A percentile compares a stretch with the other conserved stretches of the same genome.
These are phyloP conservation scores for Oscheius sp. DNA, from an alignment of 2,888 invertebrate genomes.

Conservation along the genomic window DNA sequence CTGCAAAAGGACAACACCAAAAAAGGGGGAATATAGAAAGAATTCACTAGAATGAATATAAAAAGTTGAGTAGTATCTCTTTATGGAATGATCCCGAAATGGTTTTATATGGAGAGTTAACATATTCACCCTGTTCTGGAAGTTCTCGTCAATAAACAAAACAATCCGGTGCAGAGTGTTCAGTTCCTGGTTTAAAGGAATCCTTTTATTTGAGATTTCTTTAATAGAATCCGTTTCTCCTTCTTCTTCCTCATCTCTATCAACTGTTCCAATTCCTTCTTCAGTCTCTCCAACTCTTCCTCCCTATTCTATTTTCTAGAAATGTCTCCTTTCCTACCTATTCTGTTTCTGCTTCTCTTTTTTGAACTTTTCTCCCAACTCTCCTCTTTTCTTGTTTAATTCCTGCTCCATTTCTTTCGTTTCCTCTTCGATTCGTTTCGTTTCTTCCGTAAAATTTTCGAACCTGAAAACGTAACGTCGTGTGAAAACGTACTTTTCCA, in stretches of 20 bases:
- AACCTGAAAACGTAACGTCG: neutral
- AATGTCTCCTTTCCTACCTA: neutral
- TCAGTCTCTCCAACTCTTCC: neutral
- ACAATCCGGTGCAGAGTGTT: too few relatives aligned
- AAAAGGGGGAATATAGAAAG: too few relatives aligned
- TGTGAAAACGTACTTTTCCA: neutral
- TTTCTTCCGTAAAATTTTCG: constrained; percentile 9
- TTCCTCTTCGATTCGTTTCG: neutral
- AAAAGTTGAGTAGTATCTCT: too few relatives aligned
- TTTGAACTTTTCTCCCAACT: neutral
- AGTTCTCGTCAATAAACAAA: too few relatives aligned
- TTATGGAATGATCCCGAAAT: too few relatives aligned
- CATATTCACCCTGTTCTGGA: too few relatives aligned
- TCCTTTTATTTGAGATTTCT: neutral
- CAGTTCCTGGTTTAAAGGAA: too few relatives aligned
- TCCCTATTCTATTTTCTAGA: neutral
- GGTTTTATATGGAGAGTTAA: too few relatives aligned
- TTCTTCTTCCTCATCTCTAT: neutral
- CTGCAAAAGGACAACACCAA: too few relatives aligned
- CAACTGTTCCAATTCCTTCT: constrained; percentile 2
- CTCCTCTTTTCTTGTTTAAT: neutral
- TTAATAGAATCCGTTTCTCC: neutral
- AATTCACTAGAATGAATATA: too few relatives aligned
- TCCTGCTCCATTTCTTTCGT: neutral
- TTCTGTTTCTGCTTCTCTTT: neutral